A percentile compares a stretch with the other conserved stretches of the same genome.
These are phyloP conservation scores for Natator depressus DNA, from an alignment of 2,113 vertebrate genomes.

Conservation along the genomic window DNA sequence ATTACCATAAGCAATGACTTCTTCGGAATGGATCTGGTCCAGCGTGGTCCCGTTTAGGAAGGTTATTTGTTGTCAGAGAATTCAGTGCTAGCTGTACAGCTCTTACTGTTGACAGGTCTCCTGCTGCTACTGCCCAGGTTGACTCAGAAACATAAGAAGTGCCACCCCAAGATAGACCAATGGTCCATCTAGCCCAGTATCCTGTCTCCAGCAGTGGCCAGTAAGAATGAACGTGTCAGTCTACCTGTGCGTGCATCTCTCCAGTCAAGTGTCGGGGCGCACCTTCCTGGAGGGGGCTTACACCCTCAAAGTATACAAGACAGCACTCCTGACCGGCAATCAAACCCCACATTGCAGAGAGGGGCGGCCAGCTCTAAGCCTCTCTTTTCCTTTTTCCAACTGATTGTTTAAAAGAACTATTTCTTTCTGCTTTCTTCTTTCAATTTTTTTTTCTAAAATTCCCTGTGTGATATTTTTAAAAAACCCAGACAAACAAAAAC, in stretches of 20 bases:
- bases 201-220: not conserved
- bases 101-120: not conserved
- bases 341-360: too few relatives aligned
- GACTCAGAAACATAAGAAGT: not conserved
- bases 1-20: not conserved
- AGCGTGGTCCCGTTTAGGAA: accelerated
- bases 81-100: not conserved
- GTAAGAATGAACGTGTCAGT: not conserved
- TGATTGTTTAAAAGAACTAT: not conserved
- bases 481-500: not conserved
- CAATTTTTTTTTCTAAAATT: conserved; percentile 57
- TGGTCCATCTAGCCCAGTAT: not conserved
- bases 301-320: too few relatives aligned
- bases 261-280: not conserved
- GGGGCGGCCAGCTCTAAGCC: not conserved
- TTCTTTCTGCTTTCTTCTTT: conserved; percentile 18
- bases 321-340: too few relatives aligned
- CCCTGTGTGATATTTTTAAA: not conserved
- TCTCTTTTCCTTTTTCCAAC: not conserved
- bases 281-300: not conserved
- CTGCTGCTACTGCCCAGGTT: not conserved
- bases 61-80: not conserved
- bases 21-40: not conserved
- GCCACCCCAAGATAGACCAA: not conserved
- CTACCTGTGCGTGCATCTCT: not conserved